Evolutionary conservation across 2,888 invertebrate species (phyloP), one percentile per base, ranked within the genome.

Genomic region (Eilema caniola): DNA sequence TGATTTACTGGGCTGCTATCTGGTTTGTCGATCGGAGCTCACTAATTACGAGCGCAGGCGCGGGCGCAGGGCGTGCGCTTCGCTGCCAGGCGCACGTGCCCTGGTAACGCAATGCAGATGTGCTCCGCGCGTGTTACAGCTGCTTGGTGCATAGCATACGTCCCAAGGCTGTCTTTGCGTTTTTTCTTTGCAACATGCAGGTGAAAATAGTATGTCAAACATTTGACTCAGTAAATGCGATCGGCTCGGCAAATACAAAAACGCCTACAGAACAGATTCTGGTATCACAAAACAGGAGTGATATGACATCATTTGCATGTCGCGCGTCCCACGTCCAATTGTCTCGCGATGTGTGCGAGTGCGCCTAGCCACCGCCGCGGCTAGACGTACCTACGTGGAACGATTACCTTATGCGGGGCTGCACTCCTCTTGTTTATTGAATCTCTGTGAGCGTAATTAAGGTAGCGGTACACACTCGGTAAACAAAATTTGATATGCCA

Each of bases 261-360:
- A 31, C 28, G 63, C 61, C 41, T 62, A 56, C 67, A 41, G 56
- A 70, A 62, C 61, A 66, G 69, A 74, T 81, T 81, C 74, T 82
- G 76, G 80, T 75, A 65, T 68, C 68, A 71, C 67, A 76, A 81
- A 37, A 63, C 67, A 62, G 53, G 53, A 66, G 33, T 56, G 66
- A 67, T 60, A 74, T 81, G 85, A 76, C 77, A 76, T 84, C 75
- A 78, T 66, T 73, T 67, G 73, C 73, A 71, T 63, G 72, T 70
- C 62, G 60, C 62, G 11, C 72, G 64, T 62, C 80, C 81, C 77
- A 78, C 81, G 66, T 47, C 53, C 73, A 65, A 75, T 75, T 74
- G 65, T 74, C 64, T 31, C 57, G 57, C 53, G 53, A 56, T n/a
- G 41, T 37, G 12, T 24, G 60, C 28, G 33, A 37, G 12, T 37